Evolutionary conservation across 2,113 vertebrate species (phyloP).

Genomic region (Fukomys damarensis): DNA sequence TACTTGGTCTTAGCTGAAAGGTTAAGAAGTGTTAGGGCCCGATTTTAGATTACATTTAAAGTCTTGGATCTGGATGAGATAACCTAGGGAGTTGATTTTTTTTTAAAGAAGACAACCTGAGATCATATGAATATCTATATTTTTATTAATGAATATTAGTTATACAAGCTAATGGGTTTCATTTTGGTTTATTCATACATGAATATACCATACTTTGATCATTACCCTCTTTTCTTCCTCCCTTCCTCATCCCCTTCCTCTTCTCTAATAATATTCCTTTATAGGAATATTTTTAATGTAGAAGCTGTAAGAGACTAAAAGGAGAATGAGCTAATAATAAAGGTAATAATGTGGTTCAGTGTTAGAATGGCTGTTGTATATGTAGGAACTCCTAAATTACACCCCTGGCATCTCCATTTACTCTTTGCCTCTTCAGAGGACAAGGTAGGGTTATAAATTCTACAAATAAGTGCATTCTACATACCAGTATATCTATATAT

Average conservation of each 20-base stretch:
- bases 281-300: background rate
- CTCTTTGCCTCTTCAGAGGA: constrained; percentile 42
- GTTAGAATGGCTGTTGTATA: background rate
- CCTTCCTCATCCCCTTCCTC: background rate
- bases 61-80: background rate
- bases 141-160: background rate
- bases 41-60: constrained; percentile 10
- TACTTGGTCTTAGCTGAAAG: background rate
- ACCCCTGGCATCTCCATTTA: constrained; percentile 30
- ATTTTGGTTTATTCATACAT: background rate
- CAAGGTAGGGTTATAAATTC: constrained; percentile 21
- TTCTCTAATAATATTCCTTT: background rate
- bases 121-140: background rate
- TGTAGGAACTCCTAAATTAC: constrained; percentile 29
- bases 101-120: background rate
- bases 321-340: constrained; percentile 28
- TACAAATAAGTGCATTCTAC: constrained; percentile 16
- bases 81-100: constrained; percentile 9
- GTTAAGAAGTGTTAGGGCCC: background rate
- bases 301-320: constrained; percentile 20
- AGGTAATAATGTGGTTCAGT: background rate
- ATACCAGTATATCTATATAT: background rate
- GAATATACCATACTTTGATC: background rate
- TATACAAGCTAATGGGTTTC: background rate
- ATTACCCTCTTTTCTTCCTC: background rate